Percentiles rank a stretch among this genome's conserved stretches.
These are phyloP conservation scores for Carassius auratus DNA, from an alignment of 2,113 vertebrate genomes.

Conservation along the genomic window DNA sequence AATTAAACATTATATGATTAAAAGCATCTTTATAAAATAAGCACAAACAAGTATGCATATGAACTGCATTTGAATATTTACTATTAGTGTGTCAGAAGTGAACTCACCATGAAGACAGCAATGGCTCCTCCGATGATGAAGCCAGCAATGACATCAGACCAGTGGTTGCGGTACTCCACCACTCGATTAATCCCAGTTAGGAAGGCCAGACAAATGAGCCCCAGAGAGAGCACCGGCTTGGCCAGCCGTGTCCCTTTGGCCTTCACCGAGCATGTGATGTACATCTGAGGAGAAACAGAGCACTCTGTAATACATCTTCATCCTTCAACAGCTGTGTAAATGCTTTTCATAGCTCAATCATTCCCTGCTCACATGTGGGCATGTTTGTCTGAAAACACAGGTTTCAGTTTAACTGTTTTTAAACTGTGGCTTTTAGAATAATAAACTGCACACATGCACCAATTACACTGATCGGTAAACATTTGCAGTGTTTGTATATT, in stretches of 20 bases:
- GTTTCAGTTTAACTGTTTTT: not conserved
- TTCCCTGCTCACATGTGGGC: not conserved
- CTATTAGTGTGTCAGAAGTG: not conserved
- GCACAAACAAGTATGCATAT: not conserved
- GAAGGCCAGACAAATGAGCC: conserved; percentile 83
- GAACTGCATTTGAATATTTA: not conserved
- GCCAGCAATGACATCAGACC: conserved; percentile 86
- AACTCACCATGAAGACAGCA: conserved; percentile 86
- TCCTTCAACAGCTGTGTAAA: not conserved
- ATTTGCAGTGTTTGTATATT: not conserved
- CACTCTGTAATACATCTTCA: conserved; percentile 42
- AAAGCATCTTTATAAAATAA: not conserved
- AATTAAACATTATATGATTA: no score
- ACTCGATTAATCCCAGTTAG: conserved; percentile 86
- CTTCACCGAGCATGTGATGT: conserved; percentile 85
- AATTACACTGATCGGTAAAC: not conserved
- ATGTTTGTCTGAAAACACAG: not conserved
- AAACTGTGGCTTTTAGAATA: not conserved
- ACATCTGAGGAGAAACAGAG: conserved; percentile 79
- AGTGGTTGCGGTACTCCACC: conserved; percentile 90
- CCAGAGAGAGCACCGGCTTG: conserved; percentile 86
- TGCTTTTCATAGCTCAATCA: not conserved
- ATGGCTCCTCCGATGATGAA: conserved; percentile 86
- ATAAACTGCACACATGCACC: not conserved
- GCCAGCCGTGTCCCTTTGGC: conserved; percentile 88